Evolutionary conservation across 2,113 vertebrate species (phyloP), one percentile per base, ranked within the genome.

Genomic region (Cyprinodon brontotheroides): DNA sequence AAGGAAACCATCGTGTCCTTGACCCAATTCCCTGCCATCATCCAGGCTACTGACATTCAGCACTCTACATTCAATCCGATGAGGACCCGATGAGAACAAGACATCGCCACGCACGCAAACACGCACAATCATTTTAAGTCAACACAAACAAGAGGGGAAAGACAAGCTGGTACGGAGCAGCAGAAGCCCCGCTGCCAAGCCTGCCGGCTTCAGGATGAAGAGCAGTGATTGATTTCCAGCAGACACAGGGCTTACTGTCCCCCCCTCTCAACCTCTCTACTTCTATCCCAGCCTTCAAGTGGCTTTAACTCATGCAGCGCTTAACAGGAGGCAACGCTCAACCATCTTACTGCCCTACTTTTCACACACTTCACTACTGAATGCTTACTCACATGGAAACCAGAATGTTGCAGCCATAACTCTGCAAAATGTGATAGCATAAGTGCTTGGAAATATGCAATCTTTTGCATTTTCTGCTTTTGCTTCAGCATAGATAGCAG

Each of bases 91-190:
- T 15, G 4, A 78, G 48, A 69, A 77, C 70, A 61, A 74, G 53
- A 72, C 72, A 63, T 68, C 67, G 45, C 69, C 39, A 68, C 63
- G 40, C 75, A 66, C 71, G 50, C 39, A 70, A 53, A 62, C 66
- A 41, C 36, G 29, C 61, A 59, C 64, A 1, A 70, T 45, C 10
- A 77, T 65, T n/a, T 29, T 41, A 22, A 80, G 70, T 77, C 82
- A 85, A 87, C 82, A 81, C 79, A 79, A 70, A 77, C 50, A 81
- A 80, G 75, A 87, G 80, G 81, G 68, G 71, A 66, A 83, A 86
- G 76, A 76, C 88, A 89, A 91, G 89, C 89, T 92, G 92, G 89
- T 92, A 92, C 89, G 70, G 84, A 77, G 89, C 64, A 68, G 79
- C 70, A 81, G 83, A 81, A 86, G 74, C 81, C 29, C 29, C 50